These are phyloP conservation scores for Bujurquina vittata DNA, from an alignment of 2,113 vertebrate genomes.

Conservation along the genomic window DNA sequence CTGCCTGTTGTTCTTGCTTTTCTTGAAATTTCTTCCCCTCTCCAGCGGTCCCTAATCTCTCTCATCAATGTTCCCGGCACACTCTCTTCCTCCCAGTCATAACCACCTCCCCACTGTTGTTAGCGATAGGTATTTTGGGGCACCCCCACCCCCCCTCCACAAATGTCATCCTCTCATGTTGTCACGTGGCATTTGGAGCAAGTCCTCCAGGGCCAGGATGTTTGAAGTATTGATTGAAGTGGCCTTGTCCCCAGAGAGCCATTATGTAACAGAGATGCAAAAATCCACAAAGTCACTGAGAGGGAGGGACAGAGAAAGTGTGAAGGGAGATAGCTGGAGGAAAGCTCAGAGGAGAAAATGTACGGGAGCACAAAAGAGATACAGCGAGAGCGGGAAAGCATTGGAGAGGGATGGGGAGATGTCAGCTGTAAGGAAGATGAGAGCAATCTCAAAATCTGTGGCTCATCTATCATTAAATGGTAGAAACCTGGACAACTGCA, in stretches of 20 bases:
- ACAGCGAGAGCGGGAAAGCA: neutral
- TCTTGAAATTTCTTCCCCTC: constrained; percentile 23
- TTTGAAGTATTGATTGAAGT: constrained; percentile 77
- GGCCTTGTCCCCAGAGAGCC: constrained; percentile 57
- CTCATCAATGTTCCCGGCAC: constrained; percentile 42
- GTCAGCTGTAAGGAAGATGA: constrained; percentile 15
- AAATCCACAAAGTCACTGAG: constrained; percentile 61
- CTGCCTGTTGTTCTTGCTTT: constrained; percentile 51
- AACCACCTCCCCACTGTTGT: constrained; percentile 14
- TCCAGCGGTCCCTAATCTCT: constrained; percentile 39
- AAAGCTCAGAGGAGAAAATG: neutral
- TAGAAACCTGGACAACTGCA: constrained; percentile 26
- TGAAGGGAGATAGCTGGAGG: neutral
- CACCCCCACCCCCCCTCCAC: neutral
- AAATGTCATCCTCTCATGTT: constrained; percentile 63
- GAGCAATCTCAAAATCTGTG: constrained; percentile 22
- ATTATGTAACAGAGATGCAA: constrained; percentile 70
- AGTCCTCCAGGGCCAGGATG: constrained; percentile 44
- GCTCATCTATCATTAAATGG: constrained; percentile 38
- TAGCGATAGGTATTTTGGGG: constrained; percentile 34
- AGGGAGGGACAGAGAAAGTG: constrained; percentile 21
- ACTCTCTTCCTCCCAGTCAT: constrained; percentile 8
- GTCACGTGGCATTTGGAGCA: constrained; percentile 64
- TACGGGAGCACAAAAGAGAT: neutral
- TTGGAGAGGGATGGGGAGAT: neutral